Evolutionary conservation across 1,140 invertebrate species (phyloP).

Genomic region (Aphelinus certus): DNA sequence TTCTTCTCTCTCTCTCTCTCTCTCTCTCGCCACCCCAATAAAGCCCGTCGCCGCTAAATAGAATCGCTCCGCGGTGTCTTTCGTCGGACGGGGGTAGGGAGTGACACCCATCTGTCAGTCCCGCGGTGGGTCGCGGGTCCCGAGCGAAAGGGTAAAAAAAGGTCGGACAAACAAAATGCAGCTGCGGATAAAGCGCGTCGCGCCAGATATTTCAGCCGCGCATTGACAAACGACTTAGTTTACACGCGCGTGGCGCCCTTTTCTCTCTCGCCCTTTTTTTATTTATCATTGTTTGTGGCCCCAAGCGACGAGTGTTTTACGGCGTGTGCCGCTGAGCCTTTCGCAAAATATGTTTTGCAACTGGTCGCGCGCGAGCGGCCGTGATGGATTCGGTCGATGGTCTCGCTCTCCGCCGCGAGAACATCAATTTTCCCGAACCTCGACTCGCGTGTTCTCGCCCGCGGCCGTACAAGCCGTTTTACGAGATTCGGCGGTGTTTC

Average conservation of each 20-base stretch:
- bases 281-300: not conserved
- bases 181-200: conserved; percentile 38
- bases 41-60: conserved; percentile 62
- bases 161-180: not conserved
- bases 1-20: not conserved
- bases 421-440: too few relatives aligned
- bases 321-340: not conserved
- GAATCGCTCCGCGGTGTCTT: conserved; percentile 61
- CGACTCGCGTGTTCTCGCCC: too few relatives aligned
- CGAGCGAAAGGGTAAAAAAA: not conserved
- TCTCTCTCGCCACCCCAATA: conserved; percentile 52
- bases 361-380: too few relatives aligned
- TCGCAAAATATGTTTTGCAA: conserved; percentile 11
- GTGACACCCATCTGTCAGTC: not conserved
- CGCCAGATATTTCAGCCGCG: conserved; percentile 14
- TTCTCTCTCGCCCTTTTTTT: not conserved
- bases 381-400: not conserved
- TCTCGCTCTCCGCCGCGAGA: too few relatives aligned
- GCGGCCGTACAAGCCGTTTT: too few relatives aligned
- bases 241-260: conserved; percentile 4
- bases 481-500: too few relatives aligned
- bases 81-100: conserved; percentile 45
- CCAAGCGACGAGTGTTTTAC: not conserved
- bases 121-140: not conserved
- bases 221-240: conserved; percentile 28